phyloP scores from a whole-genome alignment of 2,797 vertebrate species.

The Cyclura pinguis region DNA sequence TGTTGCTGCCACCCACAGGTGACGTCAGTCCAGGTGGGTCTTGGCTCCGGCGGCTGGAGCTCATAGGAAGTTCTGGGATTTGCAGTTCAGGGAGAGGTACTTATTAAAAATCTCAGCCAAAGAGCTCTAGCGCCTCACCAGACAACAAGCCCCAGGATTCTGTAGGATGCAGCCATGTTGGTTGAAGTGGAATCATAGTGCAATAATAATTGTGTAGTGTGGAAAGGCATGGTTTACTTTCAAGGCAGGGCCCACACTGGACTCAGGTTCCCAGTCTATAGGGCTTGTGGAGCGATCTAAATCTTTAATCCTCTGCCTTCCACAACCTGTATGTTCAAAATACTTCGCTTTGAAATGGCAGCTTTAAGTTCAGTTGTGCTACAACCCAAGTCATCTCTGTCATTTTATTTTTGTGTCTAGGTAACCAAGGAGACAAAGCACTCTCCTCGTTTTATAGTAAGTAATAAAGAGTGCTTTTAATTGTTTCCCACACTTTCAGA shows the following conservation, averaged over 20 bases:
- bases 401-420: slow-evolving; percentile 3
- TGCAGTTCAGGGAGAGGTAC: too few relatives aligned
- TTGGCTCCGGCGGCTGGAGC: too few relatives aligned
- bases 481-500: neutral
- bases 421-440: neutral
- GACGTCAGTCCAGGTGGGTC: neutral
- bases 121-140: too few relatives aligned
- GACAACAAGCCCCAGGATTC: too few relatives aligned
- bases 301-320: neutral
- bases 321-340: neutral
- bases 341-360: neutral
- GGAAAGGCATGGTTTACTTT: neutral
- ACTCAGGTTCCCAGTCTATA: neutral
- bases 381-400: neutral
- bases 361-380: neutral
- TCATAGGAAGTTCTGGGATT: too few relatives aligned
- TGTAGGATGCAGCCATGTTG: too few relatives aligned
- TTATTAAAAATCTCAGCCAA: too few relatives aligned
- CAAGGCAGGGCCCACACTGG: neutral
- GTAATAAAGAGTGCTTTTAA: neutral
- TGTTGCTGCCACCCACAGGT: neutral
- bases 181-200: too few relatives aligned
- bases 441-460: neutral
- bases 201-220: too few relatives aligned
- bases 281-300: neutral